These are phyloP conservation scores for Porites rus DNA, from an alignment of 92 coral and sea anemone species.

Conservation along the genomic window DNA sequence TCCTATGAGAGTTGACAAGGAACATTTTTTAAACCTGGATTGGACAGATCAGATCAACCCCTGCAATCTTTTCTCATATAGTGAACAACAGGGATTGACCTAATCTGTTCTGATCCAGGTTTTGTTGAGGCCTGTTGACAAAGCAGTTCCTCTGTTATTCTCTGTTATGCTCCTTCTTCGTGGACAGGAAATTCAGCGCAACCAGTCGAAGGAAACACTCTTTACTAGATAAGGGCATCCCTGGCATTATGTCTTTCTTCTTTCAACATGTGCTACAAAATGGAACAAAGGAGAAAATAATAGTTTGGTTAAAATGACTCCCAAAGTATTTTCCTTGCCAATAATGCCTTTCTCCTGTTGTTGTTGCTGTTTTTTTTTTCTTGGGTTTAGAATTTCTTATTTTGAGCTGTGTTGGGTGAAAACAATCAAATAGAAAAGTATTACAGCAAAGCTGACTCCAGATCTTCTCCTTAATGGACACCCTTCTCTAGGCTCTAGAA, in stretches of 20 bases:
- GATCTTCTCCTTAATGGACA: no score
- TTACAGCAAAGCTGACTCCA: no score
- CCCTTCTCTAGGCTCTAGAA: no score
- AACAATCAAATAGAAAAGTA: background rate
- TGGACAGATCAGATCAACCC: no score
- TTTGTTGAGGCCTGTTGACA: background rate
- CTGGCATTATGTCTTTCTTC: conserved; percentile 64
- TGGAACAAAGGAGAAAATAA: background rate
- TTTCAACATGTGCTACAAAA: conserved; percentile 80
- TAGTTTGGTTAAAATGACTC: background rate
- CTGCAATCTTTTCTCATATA: no score
- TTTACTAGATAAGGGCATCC: conserved; percentile 29
- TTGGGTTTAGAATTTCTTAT: background rate
- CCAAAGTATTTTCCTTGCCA: background rate
- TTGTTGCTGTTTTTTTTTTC: background rate
- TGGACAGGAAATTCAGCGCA: background rate
- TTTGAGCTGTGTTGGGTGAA: background rate
- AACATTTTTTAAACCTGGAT: no score
- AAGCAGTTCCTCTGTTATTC: background rate
- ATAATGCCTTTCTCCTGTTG: background rate
- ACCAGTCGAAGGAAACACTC: background rate
- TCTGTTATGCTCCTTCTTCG: background rate
- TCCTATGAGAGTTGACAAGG: no score
- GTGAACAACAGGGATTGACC: no score
- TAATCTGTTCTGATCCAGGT: no score